Evolutionary conservation across 2,797 vertebrate species (phyloP), one percentile per base, ranked within the genome.

Genomic region (Acrocephalus scirpaceus): DNA sequence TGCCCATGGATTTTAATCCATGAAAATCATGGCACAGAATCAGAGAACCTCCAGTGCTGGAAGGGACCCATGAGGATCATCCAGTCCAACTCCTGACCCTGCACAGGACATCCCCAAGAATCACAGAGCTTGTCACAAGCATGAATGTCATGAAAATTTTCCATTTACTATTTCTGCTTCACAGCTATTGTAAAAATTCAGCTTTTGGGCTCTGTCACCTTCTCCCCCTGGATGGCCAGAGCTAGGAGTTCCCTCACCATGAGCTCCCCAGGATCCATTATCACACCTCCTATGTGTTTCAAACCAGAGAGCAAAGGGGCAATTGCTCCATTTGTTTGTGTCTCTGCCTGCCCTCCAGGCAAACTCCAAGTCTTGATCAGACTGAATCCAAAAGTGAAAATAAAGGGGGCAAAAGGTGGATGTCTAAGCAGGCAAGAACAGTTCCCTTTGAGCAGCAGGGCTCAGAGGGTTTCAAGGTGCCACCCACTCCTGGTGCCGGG

Each of bases 401-500:
- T 15, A 53, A 74, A 64, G 9, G 25, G 3, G 5, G 8, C 9
- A 32, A 44, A 44, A 84, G 29, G 53, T 3, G 10, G 26, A 10
- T 38, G 16, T 8, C 11, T 19, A 51, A 62, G 60, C 44, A 62
- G n/a, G 48, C 16, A 60, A 29, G 44, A 40, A 23, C 0, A 5
- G 23, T 12, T 78, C 20, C 21, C 27, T 69, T 45, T 10, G 5
- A 69, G 47, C 62, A 65, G 74, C 27, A 42, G 44, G 26, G 36
- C 10, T 64, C 38, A 44, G 80, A 48, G 50, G 61, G 69, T 11
- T 58, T 70, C 9, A 26, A 20, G 13, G 2, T 14, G 42, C 44
- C 36, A 17, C 9, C 36, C 6, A 2, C 14, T 34, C 27, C 60
- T 0, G 0, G 40, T 21, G 38, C 70, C 2, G 10, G 47, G 44